These are phyloP conservation scores for Astreopora myriophthalma DNA, from an alignment of 64 coral and sea anemone genomes.

Conservation along the genomic window DNA sequence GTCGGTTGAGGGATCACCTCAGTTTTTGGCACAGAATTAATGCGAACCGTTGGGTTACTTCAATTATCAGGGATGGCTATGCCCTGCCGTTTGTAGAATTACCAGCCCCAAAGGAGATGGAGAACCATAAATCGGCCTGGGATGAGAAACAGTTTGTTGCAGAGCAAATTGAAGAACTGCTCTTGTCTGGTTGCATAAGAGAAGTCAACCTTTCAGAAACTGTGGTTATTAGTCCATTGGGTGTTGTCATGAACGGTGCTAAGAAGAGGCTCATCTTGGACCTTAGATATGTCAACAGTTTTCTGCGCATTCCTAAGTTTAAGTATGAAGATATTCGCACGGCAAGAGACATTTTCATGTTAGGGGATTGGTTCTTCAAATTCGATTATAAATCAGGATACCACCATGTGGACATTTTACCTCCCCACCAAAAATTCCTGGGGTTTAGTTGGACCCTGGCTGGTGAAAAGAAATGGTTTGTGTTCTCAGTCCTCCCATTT, in stretches of 20 bases:
- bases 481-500: constrained; percentile 46
- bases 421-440: too few relatives aligned
- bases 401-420: constrained; percentile 30
- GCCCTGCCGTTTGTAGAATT: background rate
- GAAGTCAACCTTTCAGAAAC: background rate
- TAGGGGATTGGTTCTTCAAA: constrained; percentile 38
- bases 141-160: background rate
- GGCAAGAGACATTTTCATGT: background rate
- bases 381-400: constrained; percentile 54
- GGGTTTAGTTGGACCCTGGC: background rate
- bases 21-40: constrained; percentile 16
- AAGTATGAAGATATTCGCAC: constrained; percentile 65
- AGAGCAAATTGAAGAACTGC: background rate
- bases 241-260: constrained; percentile 24
- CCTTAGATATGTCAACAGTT: constrained; percentile 51
- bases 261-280: constrained; percentile 34
- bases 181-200: background rate
- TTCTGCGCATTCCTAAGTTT: constrained; percentile 43
- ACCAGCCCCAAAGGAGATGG: background rate
- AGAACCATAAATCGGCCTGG: background rate
- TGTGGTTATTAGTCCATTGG: constrained; percentile 41
- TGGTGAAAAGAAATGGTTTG: constrained; percentile 7
- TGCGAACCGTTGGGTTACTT: background rate
- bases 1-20: background rate
- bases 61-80: background rate